Base-by-base conservation (phyloP, 2,888 invertebrate genomes). In the Tachina grossa region DNA sequence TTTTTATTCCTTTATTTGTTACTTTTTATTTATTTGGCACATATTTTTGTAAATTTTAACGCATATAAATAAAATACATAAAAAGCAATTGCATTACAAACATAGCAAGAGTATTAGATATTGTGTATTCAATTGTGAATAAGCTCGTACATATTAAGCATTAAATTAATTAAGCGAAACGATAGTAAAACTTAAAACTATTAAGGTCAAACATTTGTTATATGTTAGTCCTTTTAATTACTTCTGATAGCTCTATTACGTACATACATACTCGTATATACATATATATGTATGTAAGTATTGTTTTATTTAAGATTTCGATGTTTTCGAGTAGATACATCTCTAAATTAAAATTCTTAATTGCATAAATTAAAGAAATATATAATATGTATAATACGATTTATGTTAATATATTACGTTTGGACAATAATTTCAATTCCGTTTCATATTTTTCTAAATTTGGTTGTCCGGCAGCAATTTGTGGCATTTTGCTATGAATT, bases 391-490 rank as follows among this genome's bases (percentile, higher is more conserved):
- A 43, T 6, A 49, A 61, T 61, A 41, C 61, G 3, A 31, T 69
- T 85, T 81, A 84, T 81, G 77, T 78, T 49, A 83, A 75, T 57
- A 79, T 82, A 77, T 87, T 86, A 31, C 91, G 91, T 86, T 92
- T 91, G 53, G 90, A 88, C 16, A 92, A 81, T 43, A 92, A 87
- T 88, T 91, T 92, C 45, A 91, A 88, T 84, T 92, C 92, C 16
- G 91, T 92, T 63, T 89, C 89, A 87, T 92, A 92, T 82, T 89
- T 89, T 4, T 91, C 91, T 79, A 95, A 94, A 61, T 93, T 93
- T 89, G 95, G 95, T 11, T 95, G 95, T 1, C 95, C 95, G 0
- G 95, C 94, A 16, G 95, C 94, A 49, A 84, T 79, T 78, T 83
- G 63, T 9, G 91, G 91, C 88, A 91, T 92, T 88, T 93, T 94